These are phyloP conservation scores for Spialia ferax DNA, from an alignment of 2,888 invertebrate species.

Conservation along the genomic window DNA sequence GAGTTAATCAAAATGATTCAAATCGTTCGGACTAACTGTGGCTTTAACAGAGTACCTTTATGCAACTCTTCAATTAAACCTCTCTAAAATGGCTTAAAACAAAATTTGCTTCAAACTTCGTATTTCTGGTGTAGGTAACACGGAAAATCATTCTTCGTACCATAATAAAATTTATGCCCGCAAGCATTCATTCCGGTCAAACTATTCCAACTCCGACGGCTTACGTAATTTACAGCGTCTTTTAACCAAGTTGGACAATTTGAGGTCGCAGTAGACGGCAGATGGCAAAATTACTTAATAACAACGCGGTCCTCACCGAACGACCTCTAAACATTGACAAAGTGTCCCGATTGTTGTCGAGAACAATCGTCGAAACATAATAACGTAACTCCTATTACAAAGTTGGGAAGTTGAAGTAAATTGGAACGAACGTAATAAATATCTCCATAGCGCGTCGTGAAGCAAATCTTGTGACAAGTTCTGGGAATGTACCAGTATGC, in stretches of 20 bases:
- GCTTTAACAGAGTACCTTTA: too few relatives aligned
- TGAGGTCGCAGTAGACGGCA: conserved; percentile 27
- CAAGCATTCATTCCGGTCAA: conserved; percentile 26
- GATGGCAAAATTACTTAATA: conserved; percentile 37
- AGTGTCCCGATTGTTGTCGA: conserved; percentile 35
- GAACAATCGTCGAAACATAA: conserved; percentile 35
- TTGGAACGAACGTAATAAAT: conserved; percentile 5
- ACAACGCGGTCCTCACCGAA: conserved; percentile 29
- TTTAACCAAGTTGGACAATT: conserved; percentile 39
- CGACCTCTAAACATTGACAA: conserved; percentile 40
- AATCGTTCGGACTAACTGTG: too few relatives aligned
- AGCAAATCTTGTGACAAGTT: background rate
- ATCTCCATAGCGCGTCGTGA: background rate
- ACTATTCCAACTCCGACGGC: conserved; percentile 31
- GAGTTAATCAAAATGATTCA: too few relatives aligned
- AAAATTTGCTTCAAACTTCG: too few relatives aligned
- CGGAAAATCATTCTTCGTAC: background rate
- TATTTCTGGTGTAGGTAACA: too few relatives aligned
- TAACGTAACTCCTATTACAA: conserved; percentile 32
- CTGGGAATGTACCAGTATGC: too few relatives aligned
- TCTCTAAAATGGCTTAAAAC: background rate
- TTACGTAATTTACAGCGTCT: conserved; percentile 38
- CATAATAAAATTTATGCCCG: conserved; percentile 4
- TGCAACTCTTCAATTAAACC: too few relatives aligned
- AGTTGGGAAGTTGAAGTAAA: background rate